Conservation (phyloP, 2,888 invertebrate genomes). For the Kuschelorhynchus macadamiae region DNA sequence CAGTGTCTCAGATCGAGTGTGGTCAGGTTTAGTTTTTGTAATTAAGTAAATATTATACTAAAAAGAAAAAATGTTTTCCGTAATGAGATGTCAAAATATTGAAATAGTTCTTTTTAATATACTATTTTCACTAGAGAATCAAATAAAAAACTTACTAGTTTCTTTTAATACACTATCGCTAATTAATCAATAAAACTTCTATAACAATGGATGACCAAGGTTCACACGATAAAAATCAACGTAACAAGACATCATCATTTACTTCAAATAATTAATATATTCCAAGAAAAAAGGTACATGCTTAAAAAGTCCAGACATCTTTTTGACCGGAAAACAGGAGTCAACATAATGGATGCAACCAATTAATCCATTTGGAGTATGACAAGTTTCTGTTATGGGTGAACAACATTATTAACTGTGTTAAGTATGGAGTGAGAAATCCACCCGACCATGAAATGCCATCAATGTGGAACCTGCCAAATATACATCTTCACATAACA, state of each 20-base stretch:
- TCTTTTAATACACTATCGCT: too few relatives aligned
- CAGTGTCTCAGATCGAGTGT: too few relatives aligned
- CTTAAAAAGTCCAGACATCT: constrained; percentile 19
- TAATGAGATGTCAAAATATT: too few relatives aligned
- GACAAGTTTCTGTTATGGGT: constrained; percentile 31
- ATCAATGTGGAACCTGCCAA: constrained; percentile 23
- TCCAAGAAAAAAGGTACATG: constrained; percentile 3
- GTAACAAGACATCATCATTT: not conserved
- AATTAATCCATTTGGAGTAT: constrained; percentile 32
- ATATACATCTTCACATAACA: constrained; percentile 19
- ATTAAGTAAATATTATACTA: too few relatives aligned
- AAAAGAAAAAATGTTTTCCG: too few relatives aligned
- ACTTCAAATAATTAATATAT: constrained; percentile 8
- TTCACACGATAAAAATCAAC: constrained; percentile 2
- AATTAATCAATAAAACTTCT: too few relatives aligned
- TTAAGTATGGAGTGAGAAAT: constrained; percentile 16
- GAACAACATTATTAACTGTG: constrained; percentile 31
- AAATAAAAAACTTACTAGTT: too few relatives aligned
- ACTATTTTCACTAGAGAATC: too few relatives aligned
- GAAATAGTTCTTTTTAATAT: too few relatives aligned
- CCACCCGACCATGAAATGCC: constrained; percentile 21
- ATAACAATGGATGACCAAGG: too few relatives aligned
- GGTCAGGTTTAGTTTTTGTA: too few relatives aligned
- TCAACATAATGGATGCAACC: constrained; percentile 19
- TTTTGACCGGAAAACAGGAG: constrained; percentile 20